A percentile compares a stretch with the other conserved stretches of the same genome.
Evolutionary conservation across 1,140 invertebrate species (phyloP).

Genomic region (Sycobia sp.): DNA sequence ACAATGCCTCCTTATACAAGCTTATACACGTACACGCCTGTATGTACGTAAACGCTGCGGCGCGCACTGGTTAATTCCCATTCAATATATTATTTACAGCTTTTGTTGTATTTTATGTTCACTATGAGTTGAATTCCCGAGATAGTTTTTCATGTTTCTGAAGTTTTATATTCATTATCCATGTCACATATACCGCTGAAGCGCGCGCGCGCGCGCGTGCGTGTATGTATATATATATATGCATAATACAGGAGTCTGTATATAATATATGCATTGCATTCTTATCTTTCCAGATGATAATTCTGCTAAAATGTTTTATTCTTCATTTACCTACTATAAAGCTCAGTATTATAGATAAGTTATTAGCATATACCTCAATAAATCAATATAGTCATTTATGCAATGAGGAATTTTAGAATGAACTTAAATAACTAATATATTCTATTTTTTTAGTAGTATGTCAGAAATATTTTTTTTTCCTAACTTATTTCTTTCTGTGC

Average conservation of each 20-base stretch:
- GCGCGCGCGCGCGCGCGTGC: neutral
- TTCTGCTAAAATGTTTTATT: constrained; percentile 3
- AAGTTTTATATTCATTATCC: too few relatives aligned
- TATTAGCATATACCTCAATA: constrained; percentile 10
- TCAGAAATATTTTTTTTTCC: too few relatives aligned
- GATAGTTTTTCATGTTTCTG: neutral
- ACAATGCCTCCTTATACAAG: constrained; percentile 23
- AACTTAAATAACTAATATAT: neutral
- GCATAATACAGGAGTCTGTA: too few relatives aligned
- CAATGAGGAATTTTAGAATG: neutral
- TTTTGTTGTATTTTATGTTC: constrained; percentile 57
- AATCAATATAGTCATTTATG: constrained; percentile 8
- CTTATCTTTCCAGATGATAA: neutral
- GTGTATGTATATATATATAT: neutral
- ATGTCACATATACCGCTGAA: constrained; percentile 12
- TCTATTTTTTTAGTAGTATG: constrained; percentile 17
- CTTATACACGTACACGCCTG: neutral
- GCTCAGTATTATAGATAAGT: constrained; percentile 19
- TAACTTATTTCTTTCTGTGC: too few relatives aligned
- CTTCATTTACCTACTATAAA: neutral
- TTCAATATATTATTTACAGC: constrained; percentile 42
- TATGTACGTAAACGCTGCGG: neutral
- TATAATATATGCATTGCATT: neutral
- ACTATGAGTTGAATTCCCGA: constrained; percentile 40
- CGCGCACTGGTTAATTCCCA: neutral